A percentile compares a stretch with the other conserved stretches of the same genome.
phyloP scores from a whole-genome alignment of 2,797 vertebrate species.

The Moxostoma hubbsi region DNA sequence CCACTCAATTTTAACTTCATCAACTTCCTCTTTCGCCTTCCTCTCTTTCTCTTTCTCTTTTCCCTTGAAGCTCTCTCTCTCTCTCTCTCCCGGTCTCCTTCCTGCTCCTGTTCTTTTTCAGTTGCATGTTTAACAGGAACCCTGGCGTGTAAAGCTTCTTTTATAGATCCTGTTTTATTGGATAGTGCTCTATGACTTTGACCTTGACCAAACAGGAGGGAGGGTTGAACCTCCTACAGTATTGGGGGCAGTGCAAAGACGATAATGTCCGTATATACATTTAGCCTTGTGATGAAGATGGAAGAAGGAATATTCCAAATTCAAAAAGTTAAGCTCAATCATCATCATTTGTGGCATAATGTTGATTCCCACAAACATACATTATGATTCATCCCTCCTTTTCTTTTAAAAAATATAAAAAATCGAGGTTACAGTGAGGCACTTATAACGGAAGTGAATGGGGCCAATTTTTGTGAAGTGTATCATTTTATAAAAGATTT shows the following conservation, averaged over 20 bases:
- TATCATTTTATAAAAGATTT: too few relatives aligned
- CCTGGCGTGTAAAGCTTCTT: constrained; percentile 50
- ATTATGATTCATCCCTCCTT: too few relatives aligned
- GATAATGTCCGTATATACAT: background rate
- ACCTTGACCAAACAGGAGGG: constrained; percentile 43
- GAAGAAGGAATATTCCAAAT: background rate
- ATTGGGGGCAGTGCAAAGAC: background rate
- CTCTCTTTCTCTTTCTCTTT: background rate
- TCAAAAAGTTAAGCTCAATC: too few relatives aligned
- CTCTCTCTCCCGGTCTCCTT: constrained; percentile 1
- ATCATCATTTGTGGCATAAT: too few relatives aligned
- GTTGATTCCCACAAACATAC: too few relatives aligned
- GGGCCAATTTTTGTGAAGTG: too few relatives aligned
- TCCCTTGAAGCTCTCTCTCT: background rate
- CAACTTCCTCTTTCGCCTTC: background rate
- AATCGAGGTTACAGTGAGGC: too few relatives aligned
- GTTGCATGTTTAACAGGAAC: constrained; percentile 46
- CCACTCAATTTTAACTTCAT: constrained; percentile 2
- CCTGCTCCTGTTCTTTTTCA: constrained; percentile 9
- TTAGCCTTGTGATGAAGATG: background rate
- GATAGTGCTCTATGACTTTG: constrained; percentile 54
- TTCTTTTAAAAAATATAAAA: too few relatives aligned
- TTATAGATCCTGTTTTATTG: constrained; percentile 57
- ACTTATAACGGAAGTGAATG: too few relatives aligned
- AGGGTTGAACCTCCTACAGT: constrained; percentile 32